A percentile compares a stretch with the other conserved stretches of the same genome.
These are phyloP conservation scores for Andrena camellia DNA, from an alignment of 2,888 invertebrate species.

Conservation along the genomic window DNA sequence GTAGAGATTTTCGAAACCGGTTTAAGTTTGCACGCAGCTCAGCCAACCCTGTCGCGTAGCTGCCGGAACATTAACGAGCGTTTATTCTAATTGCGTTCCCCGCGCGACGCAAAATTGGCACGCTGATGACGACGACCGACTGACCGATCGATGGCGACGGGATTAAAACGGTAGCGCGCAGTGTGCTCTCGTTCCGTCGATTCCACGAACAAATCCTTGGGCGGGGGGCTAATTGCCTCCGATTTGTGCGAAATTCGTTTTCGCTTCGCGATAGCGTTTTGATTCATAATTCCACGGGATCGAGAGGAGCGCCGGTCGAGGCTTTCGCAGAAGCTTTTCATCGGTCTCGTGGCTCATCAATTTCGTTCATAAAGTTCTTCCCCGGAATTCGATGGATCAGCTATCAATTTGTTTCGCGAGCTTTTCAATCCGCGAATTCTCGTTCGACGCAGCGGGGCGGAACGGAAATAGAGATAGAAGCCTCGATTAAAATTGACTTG, in stretches of 20 bases:
- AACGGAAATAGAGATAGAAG: constrained; percentile 17
- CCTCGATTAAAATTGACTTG: constrained; percentile 23
- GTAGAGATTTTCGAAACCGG: constrained; percentile 54
- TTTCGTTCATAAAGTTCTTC: constrained; percentile 12
- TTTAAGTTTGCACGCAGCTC: constrained; percentile 32
- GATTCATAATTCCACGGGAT: constrained; percentile 10
- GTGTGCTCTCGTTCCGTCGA: constrained; percentile 31
- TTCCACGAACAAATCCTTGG: constrained; percentile 27
- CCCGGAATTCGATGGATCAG: constrained; percentile 5
- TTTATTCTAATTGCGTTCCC: constrained; percentile 50
- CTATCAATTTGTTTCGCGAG: constrained; percentile 28
- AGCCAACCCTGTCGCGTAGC: background rate
- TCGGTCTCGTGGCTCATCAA: constrained; percentile 2
- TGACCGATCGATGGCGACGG: constrained; percentile 18
- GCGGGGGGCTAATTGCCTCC: constrained; percentile 25
- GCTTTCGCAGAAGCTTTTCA: background rate
- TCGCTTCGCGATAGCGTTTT: background rate
- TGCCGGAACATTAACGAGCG: constrained; percentile 44
- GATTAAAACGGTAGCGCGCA: constrained; percentile 23
- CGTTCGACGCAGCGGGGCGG: background rate
- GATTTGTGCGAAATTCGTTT: background rate
- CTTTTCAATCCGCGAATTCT: background rate
- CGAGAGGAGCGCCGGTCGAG: background rate
- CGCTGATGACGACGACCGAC: constrained; percentile 45
- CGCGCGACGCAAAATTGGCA: constrained; percentile 29